These are phyloP conservation scores for Apotomis turbidana DNA, from an alignment of 2,888 invertebrate species.

Conservation along the genomic window DNA sequence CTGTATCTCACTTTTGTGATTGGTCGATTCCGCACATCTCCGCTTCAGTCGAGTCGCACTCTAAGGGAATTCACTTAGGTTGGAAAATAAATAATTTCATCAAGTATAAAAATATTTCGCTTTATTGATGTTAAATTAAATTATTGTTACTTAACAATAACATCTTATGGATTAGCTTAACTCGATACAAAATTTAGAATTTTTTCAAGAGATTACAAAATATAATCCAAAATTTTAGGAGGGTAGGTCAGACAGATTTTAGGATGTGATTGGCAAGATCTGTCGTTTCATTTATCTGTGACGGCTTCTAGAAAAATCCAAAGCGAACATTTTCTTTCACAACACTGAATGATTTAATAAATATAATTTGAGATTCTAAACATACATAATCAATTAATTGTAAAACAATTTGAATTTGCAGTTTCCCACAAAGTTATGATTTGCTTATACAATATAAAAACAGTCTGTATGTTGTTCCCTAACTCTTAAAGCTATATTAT, in stretches of 20 bases:
- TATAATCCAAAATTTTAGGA: slow-evolving; percentile 10
- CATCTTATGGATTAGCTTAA: slow-evolving; percentile 50
- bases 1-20: no score
- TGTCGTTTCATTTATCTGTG: slow-evolving; percentile 16
- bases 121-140: slow-evolving; percentile 74
- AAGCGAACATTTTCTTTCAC: slow-evolving; percentile 7
- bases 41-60: no score
- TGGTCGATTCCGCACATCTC: no score
- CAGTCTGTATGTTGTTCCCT: slow-evolving; percentile 64
- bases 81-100: slow-evolving; percentile 4
- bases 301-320: not conserved
- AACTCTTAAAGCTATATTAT: slow-evolving; percentile 60
- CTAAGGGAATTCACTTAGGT: no score
- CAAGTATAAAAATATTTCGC: slow-evolving; percentile 76
- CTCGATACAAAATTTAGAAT: slow-evolving; percentile 38
- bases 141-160: slow-evolving; percentile 70
- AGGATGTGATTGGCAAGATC: slow-evolving; percentile 38
- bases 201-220: slow-evolving; percentile 32
- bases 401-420: not conserved
- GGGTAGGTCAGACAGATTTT: slow-evolving; percentile 31
- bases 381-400: slow-evolving; percentile 3
- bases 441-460: slow-evolving; percentile 51
- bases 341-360: slow-evolving; percentile 8
- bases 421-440: slow-evolving; percentile 4
- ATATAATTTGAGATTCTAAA: slow-evolving; percentile 34